Conservation (phyloP, 2,888 invertebrate species). For the Helicoverpa assulta region DNA sequence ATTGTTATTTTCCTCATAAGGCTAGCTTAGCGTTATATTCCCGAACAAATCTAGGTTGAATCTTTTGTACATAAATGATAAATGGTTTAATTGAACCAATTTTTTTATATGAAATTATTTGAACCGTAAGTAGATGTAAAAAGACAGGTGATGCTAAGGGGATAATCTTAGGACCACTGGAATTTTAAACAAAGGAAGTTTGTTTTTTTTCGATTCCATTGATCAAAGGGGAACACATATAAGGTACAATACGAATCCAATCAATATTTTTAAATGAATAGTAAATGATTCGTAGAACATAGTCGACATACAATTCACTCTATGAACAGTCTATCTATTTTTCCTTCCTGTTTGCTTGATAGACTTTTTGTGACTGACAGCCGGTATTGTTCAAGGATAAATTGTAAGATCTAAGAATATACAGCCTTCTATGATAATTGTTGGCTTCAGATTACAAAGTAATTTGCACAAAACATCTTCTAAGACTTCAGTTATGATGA, state of each 20-base stretch:
- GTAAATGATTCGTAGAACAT: conserved; percentile 2
- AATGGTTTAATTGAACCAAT: too few relatives aligned
- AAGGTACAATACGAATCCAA: conserved; percentile 12
- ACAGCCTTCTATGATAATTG: neutral
- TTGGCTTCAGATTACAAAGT: neutral
- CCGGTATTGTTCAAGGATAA: conserved; percentile 1
- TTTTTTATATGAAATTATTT: too few relatives aligned
- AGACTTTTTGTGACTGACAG: neutral
- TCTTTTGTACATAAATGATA: too few relatives aligned
- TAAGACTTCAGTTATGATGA: neutral
- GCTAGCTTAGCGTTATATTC: too few relatives aligned
- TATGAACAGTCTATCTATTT: neutral
- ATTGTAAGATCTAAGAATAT: neutral
- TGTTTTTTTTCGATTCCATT: too few relatives aligned
- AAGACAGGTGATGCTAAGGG: neutral
- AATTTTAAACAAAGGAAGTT: too few relatives aligned
- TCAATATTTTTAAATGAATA: conserved; percentile 1
- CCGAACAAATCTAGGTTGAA: too few relatives aligned
- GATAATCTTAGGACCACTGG: neutral
- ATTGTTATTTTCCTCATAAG: too few relatives aligned
- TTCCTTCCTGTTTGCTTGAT: neutral
- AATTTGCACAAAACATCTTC: neutral
- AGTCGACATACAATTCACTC: neutral
- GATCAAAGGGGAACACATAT: too few relatives aligned
- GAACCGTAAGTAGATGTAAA: too few relatives aligned